Base-by-base conservation (phyloP, 2,113 vertebrate species). In the Cyphomyrus plagiostoma region DNA sequence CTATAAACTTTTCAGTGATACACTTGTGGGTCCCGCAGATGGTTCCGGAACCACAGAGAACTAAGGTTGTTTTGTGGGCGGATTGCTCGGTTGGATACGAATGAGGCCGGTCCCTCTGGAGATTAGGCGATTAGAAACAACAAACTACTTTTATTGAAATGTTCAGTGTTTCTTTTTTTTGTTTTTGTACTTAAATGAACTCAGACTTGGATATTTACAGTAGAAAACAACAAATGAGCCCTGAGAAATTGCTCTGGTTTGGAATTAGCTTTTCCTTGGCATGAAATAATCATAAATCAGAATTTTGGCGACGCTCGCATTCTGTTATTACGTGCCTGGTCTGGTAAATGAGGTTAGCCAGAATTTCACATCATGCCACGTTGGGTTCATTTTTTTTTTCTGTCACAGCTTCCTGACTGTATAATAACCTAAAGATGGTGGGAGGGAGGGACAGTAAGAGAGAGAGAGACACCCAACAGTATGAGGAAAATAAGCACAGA, bases 1-100 rank as follows among this genome's bases (percentile, higher is more conserved):
- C 70, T 87, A 42, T 21, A 90, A 19, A 58, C 89, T 90, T 77
- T 53, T 89, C 62, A 84, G 46, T 23, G 46, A 46, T 49, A 17
- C 10, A 2, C 6, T 80, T 39, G 13, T 35, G 30, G 74, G 74
- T 80, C 35, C 13, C 5, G 7, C 30, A 4, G 13, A 80, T 0
- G 1, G 35, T 42, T 15, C 35, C 74, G 4, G 13, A 39, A 39
- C 35, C 17, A 10, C 35, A 39, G 74, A 8, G 74, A 42, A 19
- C 30, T 39, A 77, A 39, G 70, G 70, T 4, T 30, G 17, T 42
- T 80, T 42, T 19, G 74, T 80, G 74, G 74, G 35, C 15, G 10
- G 30, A 19, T 80, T 19, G 13, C 3, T 39, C 1, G 15, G 74
- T 80, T 35, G 30, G n/a, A 42, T 35, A 80, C 1, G 30, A 80